Base-by-base conservation (phyloP, 1,140 invertebrate genomes). In the Zaprionus camerounensis region DNA sequence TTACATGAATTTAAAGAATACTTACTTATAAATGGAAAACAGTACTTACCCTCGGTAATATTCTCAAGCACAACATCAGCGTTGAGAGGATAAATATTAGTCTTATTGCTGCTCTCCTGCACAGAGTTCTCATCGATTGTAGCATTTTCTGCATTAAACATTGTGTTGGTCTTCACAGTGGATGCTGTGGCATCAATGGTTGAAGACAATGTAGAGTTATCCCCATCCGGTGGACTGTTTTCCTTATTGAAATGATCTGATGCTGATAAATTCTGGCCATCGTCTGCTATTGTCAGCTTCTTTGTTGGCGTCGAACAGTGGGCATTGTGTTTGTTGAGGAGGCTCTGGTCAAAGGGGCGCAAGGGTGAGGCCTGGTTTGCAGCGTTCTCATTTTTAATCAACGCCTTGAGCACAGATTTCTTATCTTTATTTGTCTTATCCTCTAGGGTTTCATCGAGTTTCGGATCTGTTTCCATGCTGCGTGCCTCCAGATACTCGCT, bases 271-370 rank as follows among this genome's bases (percentile, higher is more conserved):
- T 34, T 31, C 12, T 46, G 44, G n/a, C 11, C 26, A 7, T 36
- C 41, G 4, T 59, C 61, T 3, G 17, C 13, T 13, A 44, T 24
- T 1, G 58, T 26, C 2, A 26, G 51, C 28, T 55, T 78, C 31
- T 92, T 92, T 1, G 86, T 79, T 0, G 91, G 91, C 5, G 91
- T 92, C 15, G 91, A 92, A 51, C 83, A 70, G 9, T 86, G 36
- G 2, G 82, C 87, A 24, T 92, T 92, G 68, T 82, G 87, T 53
- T 80, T 76, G 20, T 78, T 78, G 0, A 92, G 12, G 6, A 92
- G 61, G 26, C 79, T 88, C 34, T 81, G 79, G 36, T 91, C 84
- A 46, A 92, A 77, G 2, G 87, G 81, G 13, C 84, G 74, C 22
- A 91, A 56, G 3, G 91, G 91, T 6, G 87, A 88, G 1, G 9